These are phyloP conservation scores for Apostichopus leukothele DNA, from an alignment of 53 echinoderm and acorn worm genomes.

Conservation along the genomic window DNA sequence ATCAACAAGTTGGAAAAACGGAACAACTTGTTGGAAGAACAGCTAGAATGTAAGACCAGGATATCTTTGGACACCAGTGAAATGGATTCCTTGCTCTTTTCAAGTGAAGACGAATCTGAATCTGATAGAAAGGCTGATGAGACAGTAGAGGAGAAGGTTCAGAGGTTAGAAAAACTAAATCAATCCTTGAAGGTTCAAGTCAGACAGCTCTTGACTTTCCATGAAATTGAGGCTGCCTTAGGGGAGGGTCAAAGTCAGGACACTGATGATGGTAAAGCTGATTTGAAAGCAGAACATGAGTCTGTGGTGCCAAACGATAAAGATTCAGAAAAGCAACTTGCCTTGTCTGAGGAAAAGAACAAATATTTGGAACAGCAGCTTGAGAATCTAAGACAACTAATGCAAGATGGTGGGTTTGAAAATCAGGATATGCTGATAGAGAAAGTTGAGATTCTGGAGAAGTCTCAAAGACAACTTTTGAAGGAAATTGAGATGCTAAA, in stretches of 20 bases:
- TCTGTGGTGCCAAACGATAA: neutral
- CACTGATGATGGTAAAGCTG: neutral
- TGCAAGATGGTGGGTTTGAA: conserved; percentile 80
- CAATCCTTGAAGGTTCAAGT: conserved; percentile 26
- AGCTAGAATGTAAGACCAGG: conserved; percentile 47
- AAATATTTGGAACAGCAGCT: conserved; percentile 63
- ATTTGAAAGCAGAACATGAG: neutral
- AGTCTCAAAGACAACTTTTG: conserved; percentile 64
- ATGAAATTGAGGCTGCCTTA: neutral
- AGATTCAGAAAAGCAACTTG: conserved; percentile 47
- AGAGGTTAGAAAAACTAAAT: conserved; percentile 49
- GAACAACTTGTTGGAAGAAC: conserved; percentile 19
- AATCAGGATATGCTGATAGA: conserved; percentile 70
- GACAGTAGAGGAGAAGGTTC: conserved; percentile 26
- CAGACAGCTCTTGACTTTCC: conserved; percentile 48
- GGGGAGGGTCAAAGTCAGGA: neutral
- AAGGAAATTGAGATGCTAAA: conserved; percentile 61
- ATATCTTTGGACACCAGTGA: conserved; percentile 40
- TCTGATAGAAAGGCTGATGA: neutral
- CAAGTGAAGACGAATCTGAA: conserved; percentile 32
- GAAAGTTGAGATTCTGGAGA: conserved; percentile 70
- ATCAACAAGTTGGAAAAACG: conserved; percentile 11
- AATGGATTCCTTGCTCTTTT: conserved; percentile 38
- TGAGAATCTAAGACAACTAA: conserved; percentile 71
- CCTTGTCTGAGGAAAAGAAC: conserved; percentile 48